Percentiles rank a stretch among this genome's conserved stretches.
These are phyloP conservation scores for Nicator chloris DNA, from an alignment of 2,113 vertebrate genomes.

Conservation along the genomic window DNA sequence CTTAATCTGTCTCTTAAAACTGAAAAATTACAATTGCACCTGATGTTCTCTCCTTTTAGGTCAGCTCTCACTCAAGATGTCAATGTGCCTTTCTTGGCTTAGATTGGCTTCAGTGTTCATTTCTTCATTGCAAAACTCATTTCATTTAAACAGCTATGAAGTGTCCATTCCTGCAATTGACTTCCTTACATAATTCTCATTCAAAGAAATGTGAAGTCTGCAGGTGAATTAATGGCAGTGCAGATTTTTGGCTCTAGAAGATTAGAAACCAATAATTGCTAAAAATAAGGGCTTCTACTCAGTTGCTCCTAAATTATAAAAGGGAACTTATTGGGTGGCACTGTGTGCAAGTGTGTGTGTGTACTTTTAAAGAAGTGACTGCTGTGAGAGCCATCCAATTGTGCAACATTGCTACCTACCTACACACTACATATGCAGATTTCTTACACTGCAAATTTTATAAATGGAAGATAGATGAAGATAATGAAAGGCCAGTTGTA, in stretches of 20 bases:
- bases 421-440: neutral
- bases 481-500: neutral
- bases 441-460: neutral
- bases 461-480: neutral
- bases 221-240: neutral
- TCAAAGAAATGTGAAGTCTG: neutral
- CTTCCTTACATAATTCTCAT: neutral
- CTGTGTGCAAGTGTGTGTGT: neutral
- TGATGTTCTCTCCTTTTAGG: conserved; percentile 36
- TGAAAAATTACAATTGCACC: conserved; percentile 53
- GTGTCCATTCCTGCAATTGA: neutral
- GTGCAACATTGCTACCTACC: neutral
- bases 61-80: neutral
- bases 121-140: conserved; percentile 2
- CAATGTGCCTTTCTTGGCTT: conserved; percentile 1
- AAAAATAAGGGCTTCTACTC: neutral
- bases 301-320: neutral
- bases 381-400: neutral
- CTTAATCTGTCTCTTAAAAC: conserved; percentile 65
- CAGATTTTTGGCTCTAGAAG: neutral
- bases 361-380: neutral
- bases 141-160: conserved; percentile 31
- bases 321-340: accelerated
- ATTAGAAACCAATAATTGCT: neutral
- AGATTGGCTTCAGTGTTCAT: neutral